Evolutionary conservation across 2,797 vertebrate genomes (phyloP).

Genomic region (Myotis pilosus): DNA sequence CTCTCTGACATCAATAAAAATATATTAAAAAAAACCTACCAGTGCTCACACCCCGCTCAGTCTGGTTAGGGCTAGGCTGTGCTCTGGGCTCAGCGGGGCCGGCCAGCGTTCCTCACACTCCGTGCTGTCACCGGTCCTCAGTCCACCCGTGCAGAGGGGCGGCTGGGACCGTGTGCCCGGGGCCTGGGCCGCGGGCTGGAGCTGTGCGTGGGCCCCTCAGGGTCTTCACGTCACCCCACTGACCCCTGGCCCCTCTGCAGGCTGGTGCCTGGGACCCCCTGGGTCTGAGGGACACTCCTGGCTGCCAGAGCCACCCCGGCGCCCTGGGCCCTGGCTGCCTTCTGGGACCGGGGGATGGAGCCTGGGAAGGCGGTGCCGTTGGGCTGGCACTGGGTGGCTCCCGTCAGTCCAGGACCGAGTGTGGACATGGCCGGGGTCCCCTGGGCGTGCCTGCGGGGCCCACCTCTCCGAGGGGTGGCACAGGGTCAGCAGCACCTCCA

Average conservation of each 20-base stretch:
- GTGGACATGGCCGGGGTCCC: accelerated
- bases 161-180: accelerated
- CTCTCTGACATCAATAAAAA: too few species aligned
- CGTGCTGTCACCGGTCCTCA: neutral
- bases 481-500: slow-evolving; percentile 47
- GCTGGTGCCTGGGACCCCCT: neutral
- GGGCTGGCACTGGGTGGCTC: accelerated
- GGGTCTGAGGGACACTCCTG: neutral
- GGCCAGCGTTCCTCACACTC: neutral
- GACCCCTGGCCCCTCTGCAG: accelerated
- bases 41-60: neutral
- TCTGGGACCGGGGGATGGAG: neutral
- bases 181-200: neutral
- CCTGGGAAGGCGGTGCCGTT: neutral
- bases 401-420: neutral
- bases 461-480: slow-evolving; percentile 51
- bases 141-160: neutral
- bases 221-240: neutral
- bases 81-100: accelerated
- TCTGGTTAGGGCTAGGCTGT: accelerated
- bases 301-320: neutral
- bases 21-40: too few species aligned
- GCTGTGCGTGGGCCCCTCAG: neutral
- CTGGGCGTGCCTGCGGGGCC: neutral
- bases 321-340: neutral